These are phyloP conservation scores for Archegozetes longisetosus DNA, from an alignment of 1,140 invertebrate species.

Conservation along the genomic window DNA sequence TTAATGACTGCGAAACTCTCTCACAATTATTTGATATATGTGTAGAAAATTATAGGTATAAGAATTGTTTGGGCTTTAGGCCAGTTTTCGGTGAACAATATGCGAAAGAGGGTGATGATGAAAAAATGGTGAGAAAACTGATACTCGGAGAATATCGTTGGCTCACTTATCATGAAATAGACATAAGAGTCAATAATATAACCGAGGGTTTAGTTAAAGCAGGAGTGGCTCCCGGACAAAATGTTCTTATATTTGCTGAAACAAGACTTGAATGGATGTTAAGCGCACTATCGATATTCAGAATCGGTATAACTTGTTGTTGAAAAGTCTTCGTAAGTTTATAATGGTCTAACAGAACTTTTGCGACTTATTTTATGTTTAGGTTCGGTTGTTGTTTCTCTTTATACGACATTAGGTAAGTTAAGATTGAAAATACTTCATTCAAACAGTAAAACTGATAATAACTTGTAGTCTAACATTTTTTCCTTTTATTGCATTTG, in stretches of 20 bases:
- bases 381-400: slow-evolving; percentile 59
- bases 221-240: slow-evolving; percentile 36
- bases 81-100: slow-evolving; percentile 81
- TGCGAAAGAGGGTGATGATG: slow-evolving; percentile 80
- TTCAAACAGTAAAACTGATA: too few species aligned
- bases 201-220: slow-evolving; percentile 51
- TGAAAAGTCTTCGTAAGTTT: too few species aligned
- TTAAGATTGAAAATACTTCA: slow-evolving; percentile 84
- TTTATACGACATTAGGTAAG: slow-evolving; percentile 91
- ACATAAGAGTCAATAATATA: slow-evolving; percentile 52
- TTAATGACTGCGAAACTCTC: slow-evolving; percentile 59
- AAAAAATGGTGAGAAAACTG: slow-evolving; percentile 88
- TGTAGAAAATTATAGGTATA: slow-evolving; percentile 38
- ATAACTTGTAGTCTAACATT: too few species aligned
- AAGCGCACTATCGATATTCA: slow-evolving; percentile 38
- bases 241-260: slow-evolving; percentile 90
- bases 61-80: slow-evolving; percentile 69
- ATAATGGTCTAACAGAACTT: too few species aligned
- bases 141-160: slow-evolving; percentile 86
- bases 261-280: slow-evolving; percentile 94
- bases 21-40: slow-evolving; percentile 67
- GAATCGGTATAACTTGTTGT: slow-evolving; percentile 19
- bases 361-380: too few species aligned
- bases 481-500: too few species aligned
- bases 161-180: slow-evolving; percentile 66